Evolutionary conservation across 1,140 invertebrate genomes (phyloP), one percentile per base, ranked within the genome.

Genomic region (Drosophila malerkotliana): DNA sequence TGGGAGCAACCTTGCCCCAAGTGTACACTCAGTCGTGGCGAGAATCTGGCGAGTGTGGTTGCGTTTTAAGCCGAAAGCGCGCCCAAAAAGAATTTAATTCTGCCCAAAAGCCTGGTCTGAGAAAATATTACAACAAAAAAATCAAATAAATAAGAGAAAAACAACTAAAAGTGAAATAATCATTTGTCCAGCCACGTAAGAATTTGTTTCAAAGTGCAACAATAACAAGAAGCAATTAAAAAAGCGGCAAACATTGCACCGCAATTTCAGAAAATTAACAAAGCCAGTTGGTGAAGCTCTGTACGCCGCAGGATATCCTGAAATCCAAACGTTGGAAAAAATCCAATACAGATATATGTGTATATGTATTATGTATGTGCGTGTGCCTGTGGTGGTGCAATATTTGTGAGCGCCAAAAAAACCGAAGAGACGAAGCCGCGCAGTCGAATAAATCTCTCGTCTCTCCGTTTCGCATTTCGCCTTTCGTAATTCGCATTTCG

Each of bases 351-450:
- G 56, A 73, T 67, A 66, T 76, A 66, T 69, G 56, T 72, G 54
- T 71, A 48, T 60, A 72, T 72, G 48, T 60, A 60, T 60, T 39
- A 68, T 68, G 61, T 57, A 47, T 56, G 67, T 56, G 53, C 53
- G 26, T 73, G 58, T 63, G 69, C 39, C 58, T 63, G 37, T 37
- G 32, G 48, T 68, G 62, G 58, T 74, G 67, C 51, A 59, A 77
- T 77, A 77, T 71, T 85, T 60, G 74, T 82, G 78, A 85, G 82
- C 82, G 78, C 83, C 78, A 44, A 85, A 82, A 82, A 85, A 85
- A 74, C 74, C 82, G 79, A 82, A 85, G 78, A 82, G 78, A 76
- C 77, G 77, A 51, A 44, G 55, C 41, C 66, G 77, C 80, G 80
- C 80, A 84, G 57, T 64, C 72, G 79, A 84, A 84, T 79, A 84